Base-by-base conservation (phyloP, 2,113 vertebrate genomes). In the Lamprotornis superbus region DNA sequence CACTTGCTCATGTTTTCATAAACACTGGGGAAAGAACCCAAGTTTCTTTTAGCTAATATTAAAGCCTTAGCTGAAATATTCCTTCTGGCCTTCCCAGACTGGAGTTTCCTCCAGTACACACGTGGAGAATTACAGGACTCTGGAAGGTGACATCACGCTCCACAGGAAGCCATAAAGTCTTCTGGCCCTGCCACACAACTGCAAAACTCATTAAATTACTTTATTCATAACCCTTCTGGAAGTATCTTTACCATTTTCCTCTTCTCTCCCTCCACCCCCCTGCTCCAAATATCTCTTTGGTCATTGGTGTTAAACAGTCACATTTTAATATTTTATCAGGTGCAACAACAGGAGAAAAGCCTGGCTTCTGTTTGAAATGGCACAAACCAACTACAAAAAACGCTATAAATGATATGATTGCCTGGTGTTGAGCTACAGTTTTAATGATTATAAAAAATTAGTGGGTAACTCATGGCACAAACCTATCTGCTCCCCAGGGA, bases 1-100 rank as follows among this genome's bases (percentile, higher is more conserved):
- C 78, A 81, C 89, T 56, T 84, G 94, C 55, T 94, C 44, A 12
- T 83, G 82, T 87, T 94, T 85, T 89, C 81, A 39, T 59, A 42
- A 35, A 25, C 23, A 56, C 42, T 90, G n/a, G 63, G 88, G 86
- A 76, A 56, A 79, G 35, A 64, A 46, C 82, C 91, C 30, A 81
- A 52, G 47, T 79, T 82, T 83, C 63, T 81, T 16, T 1, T 47
- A 70, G 70, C 68, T 68, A 4, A 60, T 84, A 73, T 55, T 86
- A 71, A 93, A 88, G 46, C 49, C 7, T 33, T 7, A n/a, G 81
- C 63, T 84, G 78, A 85, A 83, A 69, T 47, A 15, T 3, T 59
- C 25, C 39, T 90, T 63, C 73, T 0, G 4, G 47, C 56, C 25
- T 2, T 24, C 35, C 59, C 44, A 55, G 70, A 30, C 25, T 20